These are phyloP conservation scores for Caerostris extrusa DNA, from an alignment of 1,140 invertebrate species.

Conservation along the genomic window DNA sequence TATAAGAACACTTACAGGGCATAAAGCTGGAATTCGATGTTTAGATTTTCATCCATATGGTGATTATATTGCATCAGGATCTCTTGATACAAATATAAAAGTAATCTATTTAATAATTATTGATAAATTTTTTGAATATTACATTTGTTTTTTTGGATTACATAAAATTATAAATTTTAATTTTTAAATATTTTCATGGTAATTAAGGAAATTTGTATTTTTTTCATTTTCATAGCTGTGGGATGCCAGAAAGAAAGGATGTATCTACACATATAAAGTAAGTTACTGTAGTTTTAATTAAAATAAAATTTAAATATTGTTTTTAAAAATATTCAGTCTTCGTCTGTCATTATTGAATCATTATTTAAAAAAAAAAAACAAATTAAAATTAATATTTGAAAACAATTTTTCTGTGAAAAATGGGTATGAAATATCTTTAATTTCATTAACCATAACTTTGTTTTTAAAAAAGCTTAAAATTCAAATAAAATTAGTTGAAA, in stretches of 20 bases:
- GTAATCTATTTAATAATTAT: slow-evolving; percentile 79
- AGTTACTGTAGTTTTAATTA: not conserved
- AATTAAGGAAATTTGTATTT: not conserved
- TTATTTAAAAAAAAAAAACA: no score
- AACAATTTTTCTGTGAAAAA: no score
- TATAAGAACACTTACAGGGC: slow-evolving; percentile 94
- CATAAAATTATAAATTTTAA: not conserved
- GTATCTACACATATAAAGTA: slow-evolving; percentile 86
- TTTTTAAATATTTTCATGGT: not conserved
- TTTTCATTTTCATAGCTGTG: slow-evolving; percentile 84
- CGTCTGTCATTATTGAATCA: no score
- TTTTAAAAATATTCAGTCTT: not conserved
- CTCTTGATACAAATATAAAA: slow-evolving; percentile 93
- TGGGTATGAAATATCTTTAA: no score
- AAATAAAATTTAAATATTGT: no score
- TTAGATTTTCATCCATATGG: slow-evolving; percentile 98
- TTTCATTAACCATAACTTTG: no score
- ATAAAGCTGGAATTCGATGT: slow-evolving; percentile 93
- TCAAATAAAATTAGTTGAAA: no score
- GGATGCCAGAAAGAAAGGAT: slow-evolving; percentile 90
- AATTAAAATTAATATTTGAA: no score
- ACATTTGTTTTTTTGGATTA: not conserved
- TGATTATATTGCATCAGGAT: slow-evolving; percentile 95
- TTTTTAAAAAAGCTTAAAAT: no score
- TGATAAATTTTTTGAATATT: not conserved